Conservation (phyloP, 1,140 invertebrate species). For the Drosophila insularis region DNA sequence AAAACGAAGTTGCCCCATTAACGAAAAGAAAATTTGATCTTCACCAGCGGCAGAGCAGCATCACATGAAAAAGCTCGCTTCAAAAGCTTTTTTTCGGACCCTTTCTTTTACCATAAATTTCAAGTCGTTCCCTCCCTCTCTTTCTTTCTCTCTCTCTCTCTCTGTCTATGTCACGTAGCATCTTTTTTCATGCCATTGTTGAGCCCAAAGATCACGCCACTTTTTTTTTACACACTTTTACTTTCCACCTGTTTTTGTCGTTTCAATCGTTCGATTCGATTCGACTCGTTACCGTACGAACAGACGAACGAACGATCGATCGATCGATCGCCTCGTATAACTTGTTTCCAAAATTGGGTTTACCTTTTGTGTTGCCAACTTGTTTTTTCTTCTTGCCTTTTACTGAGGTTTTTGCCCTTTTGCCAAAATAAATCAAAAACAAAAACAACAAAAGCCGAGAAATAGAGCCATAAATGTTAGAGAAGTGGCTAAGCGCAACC, state of each 20-base stretch:
- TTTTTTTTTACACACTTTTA: constrained; percentile 53
- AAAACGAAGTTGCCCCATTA: constrained; percentile 18
- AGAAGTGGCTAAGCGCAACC: not conserved
- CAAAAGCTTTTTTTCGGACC: constrained; percentile 13
- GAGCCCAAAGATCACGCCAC: constrained; percentile 45
- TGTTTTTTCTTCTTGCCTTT: not conserved
- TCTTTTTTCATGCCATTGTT: not conserved
- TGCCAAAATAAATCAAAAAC: not conserved
- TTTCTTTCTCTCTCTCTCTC: constrained; percentile 3
- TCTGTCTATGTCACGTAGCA: constrained; percentile 6
- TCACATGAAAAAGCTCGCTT: constrained; percentile 9
- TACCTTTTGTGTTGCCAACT: constrained; percentile 7
- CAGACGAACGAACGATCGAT: not conserved
- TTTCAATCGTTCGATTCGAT: constrained; percentile 2
- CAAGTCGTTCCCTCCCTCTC: not conserved
- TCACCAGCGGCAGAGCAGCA: not conserved
- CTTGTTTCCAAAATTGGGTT: constrained; percentile 13
- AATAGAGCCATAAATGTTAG: constrained; percentile 1
- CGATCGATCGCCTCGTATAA: constrained; percentile 1
- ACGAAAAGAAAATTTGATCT: not conserved
- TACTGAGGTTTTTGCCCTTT: constrained; percentile 1
- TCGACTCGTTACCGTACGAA: not conserved
- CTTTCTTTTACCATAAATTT: constrained; percentile 11
- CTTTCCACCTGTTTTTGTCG: constrained; percentile 42
- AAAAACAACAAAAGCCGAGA: not conserved